Evolutionary conservation across 2,113 vertebrate species (phyloP).

Genomic region (Oreocharis arfaki): DNA sequence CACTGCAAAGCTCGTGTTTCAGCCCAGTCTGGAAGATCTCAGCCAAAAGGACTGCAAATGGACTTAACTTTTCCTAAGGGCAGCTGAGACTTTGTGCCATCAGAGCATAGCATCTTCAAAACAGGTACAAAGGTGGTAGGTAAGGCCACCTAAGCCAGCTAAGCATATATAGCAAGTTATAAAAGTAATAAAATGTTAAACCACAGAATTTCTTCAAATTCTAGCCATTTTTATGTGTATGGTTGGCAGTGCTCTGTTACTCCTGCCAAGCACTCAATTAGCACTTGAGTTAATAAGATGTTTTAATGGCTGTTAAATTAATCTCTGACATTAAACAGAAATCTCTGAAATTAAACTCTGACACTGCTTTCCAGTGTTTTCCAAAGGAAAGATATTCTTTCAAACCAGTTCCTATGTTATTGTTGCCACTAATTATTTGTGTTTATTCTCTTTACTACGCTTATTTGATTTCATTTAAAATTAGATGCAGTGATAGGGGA

Average conservation of each 20-base stretch:
- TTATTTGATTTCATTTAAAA: conserved; percentile 37
- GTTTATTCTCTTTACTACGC: not conserved
- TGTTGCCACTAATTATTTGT: not conserved
- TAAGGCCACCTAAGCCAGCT: not conserved
- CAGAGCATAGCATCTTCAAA: not conserved
- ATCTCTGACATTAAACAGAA: conserved; percentile 25
- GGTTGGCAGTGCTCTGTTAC: conserved; percentile 4
- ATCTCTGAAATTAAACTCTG: conserved; percentile 28
- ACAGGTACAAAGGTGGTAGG: not conserved
- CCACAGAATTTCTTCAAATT: not conserved
- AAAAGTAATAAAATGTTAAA: not conserved
- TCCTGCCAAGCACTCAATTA: conserved; percentile 57
- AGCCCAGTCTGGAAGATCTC: not conserved
- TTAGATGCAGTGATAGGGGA: conserved; percentile 5
- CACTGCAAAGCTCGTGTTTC: not conserved
- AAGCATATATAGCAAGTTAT: not conserved
- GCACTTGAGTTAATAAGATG: conserved; percentile 59
- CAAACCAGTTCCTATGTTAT: conserved; percentile 1
- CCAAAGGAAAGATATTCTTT: not conserved
- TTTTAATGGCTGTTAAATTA: conserved; percentile 61
- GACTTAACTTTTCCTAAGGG: not conserved
- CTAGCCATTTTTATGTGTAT: not conserved
- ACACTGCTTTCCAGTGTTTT: conserved; percentile 28
- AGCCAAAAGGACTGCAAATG: not conserved
- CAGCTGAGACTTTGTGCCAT: not conserved